Percentiles rank a stretch among this genome's conserved stretches.
phyloP scores from a whole-genome alignment of 2,888 invertebrate genomes.

The Drosophila sordidapex region DNA sequence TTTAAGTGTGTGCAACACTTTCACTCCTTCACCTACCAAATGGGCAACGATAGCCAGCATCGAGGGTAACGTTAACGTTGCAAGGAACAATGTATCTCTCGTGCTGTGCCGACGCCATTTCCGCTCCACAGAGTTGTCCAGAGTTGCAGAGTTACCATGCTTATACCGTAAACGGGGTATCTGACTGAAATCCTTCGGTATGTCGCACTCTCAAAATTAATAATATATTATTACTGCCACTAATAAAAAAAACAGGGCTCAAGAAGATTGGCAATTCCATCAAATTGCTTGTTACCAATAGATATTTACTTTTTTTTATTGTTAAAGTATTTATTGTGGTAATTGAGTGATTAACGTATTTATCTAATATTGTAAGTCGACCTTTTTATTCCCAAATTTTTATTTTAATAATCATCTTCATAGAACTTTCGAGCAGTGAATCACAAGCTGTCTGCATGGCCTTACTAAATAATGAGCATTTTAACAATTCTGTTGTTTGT shows the following conservation, averaged over 20 bases:
- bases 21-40: slow-evolving; percentile 43
- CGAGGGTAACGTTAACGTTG: slow-evolving; percentile 13
- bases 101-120: slow-evolving; percentile 33
- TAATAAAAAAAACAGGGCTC: neutral
- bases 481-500: slow-evolving; percentile 45
- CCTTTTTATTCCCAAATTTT: neutral
- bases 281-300: neutral
- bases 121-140: slow-evolving; percentile 28
- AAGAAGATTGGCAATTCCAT: neutral
- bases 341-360: neutral
- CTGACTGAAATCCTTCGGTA: slow-evolving; percentile 1
- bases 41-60: slow-evolving; percentile 15
- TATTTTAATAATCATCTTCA: neutral
- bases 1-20: slow-evolving; percentile 71
- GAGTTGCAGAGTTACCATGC: slow-evolving; percentile 17
- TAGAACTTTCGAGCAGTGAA: slow-evolving; percentile 26
- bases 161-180: slow-evolving; percentile 3
- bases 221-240: neutral
- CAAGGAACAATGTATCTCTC: slow-evolving; percentile 8
- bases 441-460: slow-evolving; percentile 15
- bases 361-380: neutral
- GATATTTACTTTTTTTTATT: neutral
- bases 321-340: slow-evolving; percentile 8
- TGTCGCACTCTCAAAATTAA: neutral
- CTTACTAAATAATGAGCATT: slow-evolving; percentile 23